A percentile compares a stretch with the other conserved stretches of the same genome.
Conservation (phyloP, 2,797 vertebrate species). For the Oophaga sylvatica region DNA sequence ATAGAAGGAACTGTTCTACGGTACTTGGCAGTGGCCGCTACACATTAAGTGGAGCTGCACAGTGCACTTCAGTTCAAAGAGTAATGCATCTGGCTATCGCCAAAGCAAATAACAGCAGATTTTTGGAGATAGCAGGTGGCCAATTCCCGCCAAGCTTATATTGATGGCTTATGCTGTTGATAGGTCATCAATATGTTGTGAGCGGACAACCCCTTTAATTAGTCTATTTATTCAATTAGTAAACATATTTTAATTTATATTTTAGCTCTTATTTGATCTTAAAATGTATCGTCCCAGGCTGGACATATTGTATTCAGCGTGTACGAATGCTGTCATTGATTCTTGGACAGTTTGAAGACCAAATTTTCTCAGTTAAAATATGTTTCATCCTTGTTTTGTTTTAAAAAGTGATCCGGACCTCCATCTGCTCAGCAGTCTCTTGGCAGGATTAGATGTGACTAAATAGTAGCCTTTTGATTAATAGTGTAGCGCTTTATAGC, state of each 20-base stretch:
- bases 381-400: conserved; percentile 45
- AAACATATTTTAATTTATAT: background rate
- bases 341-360: background rate
- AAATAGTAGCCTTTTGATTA: conserved; percentile 47
- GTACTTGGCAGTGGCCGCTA: too few species aligned
- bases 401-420: conserved; percentile 39
- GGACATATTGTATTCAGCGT: conserved; percentile 21
- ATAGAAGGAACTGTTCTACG: too few species aligned
- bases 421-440: conserved; percentile 39
- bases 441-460: conserved; percentile 43
- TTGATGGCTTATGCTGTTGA: too few species aligned
- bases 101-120: too few species aligned
- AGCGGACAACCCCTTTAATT: background rate
- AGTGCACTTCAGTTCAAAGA: too few species aligned
- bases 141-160: too few species aligned
- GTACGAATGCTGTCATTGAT: background rate
- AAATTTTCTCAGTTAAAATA: conserved; percentile 29
- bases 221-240: background rate
- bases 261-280: background rate
- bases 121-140: too few species aligned
- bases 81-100: too few species aligned
- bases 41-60: too few species aligned
- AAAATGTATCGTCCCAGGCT: background rate
- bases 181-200: too few species aligned
- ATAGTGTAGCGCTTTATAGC: conserved; percentile 43